Evolutionary conservation across 2,888 invertebrate species (phyloP), one percentile per base, ranked within the genome.

Genomic region (Tricholauxania praeusta): DNA sequence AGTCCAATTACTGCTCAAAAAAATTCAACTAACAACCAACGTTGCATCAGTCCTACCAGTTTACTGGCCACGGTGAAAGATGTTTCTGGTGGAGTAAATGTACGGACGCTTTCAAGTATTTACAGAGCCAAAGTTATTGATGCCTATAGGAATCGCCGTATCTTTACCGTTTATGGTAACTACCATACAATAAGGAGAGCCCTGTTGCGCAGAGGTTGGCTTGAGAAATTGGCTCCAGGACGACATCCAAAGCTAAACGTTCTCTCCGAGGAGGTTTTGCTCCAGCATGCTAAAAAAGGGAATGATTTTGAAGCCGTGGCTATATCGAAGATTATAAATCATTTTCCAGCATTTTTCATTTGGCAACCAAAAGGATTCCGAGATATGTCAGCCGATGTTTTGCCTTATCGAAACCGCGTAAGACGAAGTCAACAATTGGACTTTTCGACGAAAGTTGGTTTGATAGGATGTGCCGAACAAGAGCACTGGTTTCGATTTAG

Each of bases 191-290:
- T 87, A 10, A 75, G 86, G 12, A 76, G 79, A 12, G 91, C 93
- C 0, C 86, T 94, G 72, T 78, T 90, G 60, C 89, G 90, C 59
- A 88, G 92, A 12, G 94, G 93, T 0, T 94, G 94, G 94, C 87
- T 94, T 3, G 94, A 94, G 85, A 94, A 93, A 85, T 83, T 91
- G 48, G 87, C 90, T 10, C 79, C 83, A 1, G 77, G 73, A 4
- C 78, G 83, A 8, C 78, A 80, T 72, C 77, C 83, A 2, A 83
- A 84, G 19, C 81, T 88, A 55, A 86, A 86, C 69, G 78, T 78
- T 14, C 79, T 84, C 71, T 77, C 85, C 64, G 79, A 84, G 63
- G 81, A 84, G 8, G 68, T 78, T 3, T 74, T 87, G 14, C 52
- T 87, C 47, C 80, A 82, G 69, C 80, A 82, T 65, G 85, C 86